Percentiles rank a stretch among this genome's conserved stretches.
Evolutionary conservation across 2,888 invertebrate species (phyloP).

Genomic region (Trichopria drosophilae): DNA sequence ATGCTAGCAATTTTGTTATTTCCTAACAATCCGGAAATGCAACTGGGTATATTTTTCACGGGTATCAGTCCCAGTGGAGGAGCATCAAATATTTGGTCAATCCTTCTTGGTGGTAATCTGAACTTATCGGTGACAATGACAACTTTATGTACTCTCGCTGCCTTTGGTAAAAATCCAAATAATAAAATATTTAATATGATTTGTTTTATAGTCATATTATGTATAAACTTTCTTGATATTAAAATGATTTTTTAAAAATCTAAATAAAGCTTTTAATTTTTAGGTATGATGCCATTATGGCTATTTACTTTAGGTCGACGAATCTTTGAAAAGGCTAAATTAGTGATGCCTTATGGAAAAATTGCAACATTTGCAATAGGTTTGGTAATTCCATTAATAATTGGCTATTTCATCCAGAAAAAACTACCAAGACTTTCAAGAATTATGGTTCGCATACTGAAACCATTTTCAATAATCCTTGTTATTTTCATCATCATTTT

Average conservation of each 20-base stretch:
- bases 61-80: slow-evolving; percentile 93
- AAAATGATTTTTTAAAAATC: not conserved
- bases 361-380: slow-evolving; percentile 76
- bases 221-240: not conserved
- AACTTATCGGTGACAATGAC: slow-evolving; percentile 96
- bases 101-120: slow-evolving; percentile 87
- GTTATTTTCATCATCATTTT: slow-evolving; percentile 83
- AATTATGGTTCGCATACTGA: slow-evolving; percentile 77
- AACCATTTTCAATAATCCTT: slow-evolving; percentile 78
- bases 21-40: slow-evolving; percentile 70
- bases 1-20: slow-evolving; percentile 73
- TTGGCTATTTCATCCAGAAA: slow-evolving; percentile 70
- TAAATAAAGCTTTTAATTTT: slow-evolving; percentile 30
- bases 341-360: slow-evolving; percentile 77
- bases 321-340: slow-evolving; percentile 72
- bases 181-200: slow-evolving; percentile 10
- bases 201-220: slow-evolving; percentile 9
- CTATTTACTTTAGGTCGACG: slow-evolving; percentile 79
- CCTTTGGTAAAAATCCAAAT: slow-evolving; percentile 75
- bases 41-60: slow-evolving; percentile 85
- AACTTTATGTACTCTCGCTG: slow-evolving; percentile 81
- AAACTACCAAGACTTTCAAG: slow-evolving; percentile 70
- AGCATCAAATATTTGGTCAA: slow-evolving; percentile 95
- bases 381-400: slow-evolving; percentile 74
- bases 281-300: slow-evolving; percentile 89